phyloP scores from a whole-genome alignment of 2,797 vertebrate genomes.

The Xiphophorus birchmanni region DNA sequence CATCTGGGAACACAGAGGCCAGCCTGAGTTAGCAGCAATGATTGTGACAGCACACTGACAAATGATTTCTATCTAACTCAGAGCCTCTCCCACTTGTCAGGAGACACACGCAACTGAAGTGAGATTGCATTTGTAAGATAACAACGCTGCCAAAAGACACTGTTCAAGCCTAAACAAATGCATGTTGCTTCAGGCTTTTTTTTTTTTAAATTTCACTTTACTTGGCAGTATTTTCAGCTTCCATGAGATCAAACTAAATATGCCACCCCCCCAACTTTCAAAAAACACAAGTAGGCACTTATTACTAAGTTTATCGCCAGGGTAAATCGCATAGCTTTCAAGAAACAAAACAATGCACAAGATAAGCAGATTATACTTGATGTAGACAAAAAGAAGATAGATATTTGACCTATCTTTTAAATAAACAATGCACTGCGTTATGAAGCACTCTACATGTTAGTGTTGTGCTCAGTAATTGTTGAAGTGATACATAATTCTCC shows the following conservation, averaged over 20 bases:
- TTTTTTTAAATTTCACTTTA: neutral
- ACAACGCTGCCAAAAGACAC: conserved; percentile 31
- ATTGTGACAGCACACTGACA: conserved; percentile 40
- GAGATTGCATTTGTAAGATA: conserved; percentile 47
- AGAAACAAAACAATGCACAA: conserved; percentile 1
- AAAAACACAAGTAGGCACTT: neutral
- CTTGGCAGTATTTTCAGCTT: neutral
- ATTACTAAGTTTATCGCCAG: neutral
- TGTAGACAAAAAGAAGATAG: neutral
- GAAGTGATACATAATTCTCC: neutral
- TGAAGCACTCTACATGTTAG: neutral
- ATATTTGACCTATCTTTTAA: neutral
- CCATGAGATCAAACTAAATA: neutral
- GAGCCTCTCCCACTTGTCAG: conserved; percentile 32
- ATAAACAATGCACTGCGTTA: neutral
- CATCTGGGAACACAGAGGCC: conserved; percentile 4
- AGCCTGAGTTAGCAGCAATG: conserved; percentile 13
- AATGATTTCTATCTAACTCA: conserved; percentile 26
- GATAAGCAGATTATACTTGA: neutral
- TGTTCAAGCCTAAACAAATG: conserved; percentile 7
- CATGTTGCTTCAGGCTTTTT: conserved; percentile 32
- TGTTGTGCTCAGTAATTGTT: neutral
- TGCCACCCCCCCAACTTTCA: neutral
- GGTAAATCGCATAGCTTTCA: neutral
- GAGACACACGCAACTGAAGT: conserved; percentile 20